These are phyloP conservation scores for Neoarius graeffei DNA, from an alignment of 2,113 vertebrate genomes.

Conservation along the genomic window DNA sequence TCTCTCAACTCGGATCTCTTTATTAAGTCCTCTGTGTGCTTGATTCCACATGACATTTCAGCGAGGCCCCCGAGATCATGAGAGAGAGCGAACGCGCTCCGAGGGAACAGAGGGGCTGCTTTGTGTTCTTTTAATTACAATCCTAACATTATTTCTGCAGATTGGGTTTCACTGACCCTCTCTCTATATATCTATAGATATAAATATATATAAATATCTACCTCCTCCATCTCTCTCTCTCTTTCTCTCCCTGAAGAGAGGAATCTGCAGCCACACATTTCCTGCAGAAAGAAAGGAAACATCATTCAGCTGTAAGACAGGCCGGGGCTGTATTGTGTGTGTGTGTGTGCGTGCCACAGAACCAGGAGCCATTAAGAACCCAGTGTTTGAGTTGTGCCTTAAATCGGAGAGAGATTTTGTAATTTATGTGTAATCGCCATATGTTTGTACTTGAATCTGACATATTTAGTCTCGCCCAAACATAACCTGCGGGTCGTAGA, in stretches of 20 bases:
- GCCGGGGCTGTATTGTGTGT: slow-evolving; percentile 11
- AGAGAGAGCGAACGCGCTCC: background rate
- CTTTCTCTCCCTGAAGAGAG: background rate
- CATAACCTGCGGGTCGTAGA: slow-evolving; percentile 24
- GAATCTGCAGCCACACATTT: slow-evolving; percentile 32
- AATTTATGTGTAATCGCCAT: slow-evolving; percentile 42
- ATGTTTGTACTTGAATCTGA: slow-evolving; percentile 50
- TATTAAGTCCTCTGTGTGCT: slow-evolving; percentile 41
- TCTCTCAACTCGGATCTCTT: slow-evolving; percentile 52
- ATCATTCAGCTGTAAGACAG: slow-evolving; percentile 33
- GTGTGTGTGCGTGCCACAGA: background rate
- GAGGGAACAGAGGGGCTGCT: slow-evolving; percentile 39
- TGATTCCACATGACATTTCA: slow-evolving; percentile 49
- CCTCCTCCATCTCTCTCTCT: slow-evolving; percentile 25
- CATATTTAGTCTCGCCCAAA: slow-evolving; percentile 29
- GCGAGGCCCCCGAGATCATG: slow-evolving; percentile 10
- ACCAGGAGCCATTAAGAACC: background rate
- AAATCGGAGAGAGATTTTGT: slow-evolving; percentile 27
- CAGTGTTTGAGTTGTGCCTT: background rate
- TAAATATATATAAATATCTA: too few relatives aligned
- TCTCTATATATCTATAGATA: background rate
- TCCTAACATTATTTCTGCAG: slow-evolving; percentile 52
- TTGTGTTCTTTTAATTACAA: slow-evolving; percentile 59
- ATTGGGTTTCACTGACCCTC: slow-evolving; percentile 46
- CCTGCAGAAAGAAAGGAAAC: slow-evolving; percentile 42